phyloP scores from a whole-genome alignment of 2,888 invertebrate genomes.

The Nymphalis c-album region DNA sequence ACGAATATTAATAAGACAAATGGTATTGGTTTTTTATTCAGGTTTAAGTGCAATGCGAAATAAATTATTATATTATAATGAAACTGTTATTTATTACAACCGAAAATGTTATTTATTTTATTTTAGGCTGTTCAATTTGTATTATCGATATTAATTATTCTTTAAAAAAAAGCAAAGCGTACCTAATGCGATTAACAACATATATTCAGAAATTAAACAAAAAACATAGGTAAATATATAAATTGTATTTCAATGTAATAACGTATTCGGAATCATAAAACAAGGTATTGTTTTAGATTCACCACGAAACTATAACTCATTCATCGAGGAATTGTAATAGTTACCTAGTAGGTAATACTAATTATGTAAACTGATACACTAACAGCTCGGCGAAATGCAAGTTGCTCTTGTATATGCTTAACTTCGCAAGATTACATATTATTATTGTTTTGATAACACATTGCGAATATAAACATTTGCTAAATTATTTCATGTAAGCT shows the following conservation, averaged over 20 bases:
- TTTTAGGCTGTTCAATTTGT: no score
- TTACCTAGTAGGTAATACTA: neutral
- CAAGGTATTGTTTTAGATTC: neutral
- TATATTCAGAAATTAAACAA: neutral
- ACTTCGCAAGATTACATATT: slow-evolving; percentile 5
- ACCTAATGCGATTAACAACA: neutral
- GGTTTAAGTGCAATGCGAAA: slow-evolving; percentile 21
- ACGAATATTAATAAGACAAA: neutral
- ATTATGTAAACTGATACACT: slow-evolving; percentile 20
- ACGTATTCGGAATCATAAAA: neutral
- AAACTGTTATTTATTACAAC: neutral
- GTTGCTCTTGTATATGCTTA: slow-evolving; percentile 17
- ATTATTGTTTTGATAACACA: slow-evolving; percentile 12
- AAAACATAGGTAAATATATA: neutral
- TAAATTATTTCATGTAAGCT: neutral
- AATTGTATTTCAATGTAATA: neutral
- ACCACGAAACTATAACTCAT: neutral
- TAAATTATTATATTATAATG: neutral
- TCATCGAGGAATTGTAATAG: neutral
- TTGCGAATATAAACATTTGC: slow-evolving; percentile 23
- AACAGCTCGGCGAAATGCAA: slow-evolving; percentile 33
- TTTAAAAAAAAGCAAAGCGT: slow-evolving; percentile 8
- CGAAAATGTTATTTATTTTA: no score
- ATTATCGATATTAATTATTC: neutral
- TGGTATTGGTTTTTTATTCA: slow-evolving; percentile 3